These are phyloP conservation scores for Julus scanicus DNA, from an alignment of 2,888 invertebrate genomes.

Conservation along the genomic window DNA sequence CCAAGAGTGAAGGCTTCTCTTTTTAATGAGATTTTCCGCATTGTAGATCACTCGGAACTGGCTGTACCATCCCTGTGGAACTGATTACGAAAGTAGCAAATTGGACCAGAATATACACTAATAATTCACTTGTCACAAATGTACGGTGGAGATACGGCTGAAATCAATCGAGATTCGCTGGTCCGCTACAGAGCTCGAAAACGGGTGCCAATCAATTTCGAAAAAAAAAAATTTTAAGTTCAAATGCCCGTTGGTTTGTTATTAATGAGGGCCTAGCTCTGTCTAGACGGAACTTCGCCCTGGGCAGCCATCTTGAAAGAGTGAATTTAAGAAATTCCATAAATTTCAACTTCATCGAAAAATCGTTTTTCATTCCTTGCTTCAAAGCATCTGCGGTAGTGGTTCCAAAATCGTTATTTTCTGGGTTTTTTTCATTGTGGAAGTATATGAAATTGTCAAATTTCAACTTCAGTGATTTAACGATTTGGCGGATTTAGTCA, in stretches of 20 bases:
- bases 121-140: slow-evolving; percentile 36
- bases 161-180: slow-evolving; percentile 9
- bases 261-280: not conserved
- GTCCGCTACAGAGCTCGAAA: slow-evolving; percentile 17
- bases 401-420: too few species aligned
- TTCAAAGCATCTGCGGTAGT: too few species aligned
- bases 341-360: slow-evolving; percentile 12
- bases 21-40: slow-evolving; percentile 42
- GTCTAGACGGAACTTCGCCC: not conserved
- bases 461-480: too few species aligned
- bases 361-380: not conserved
- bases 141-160: not conserved
- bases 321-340: not conserved
- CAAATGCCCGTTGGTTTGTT: not conserved
- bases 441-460: too few species aligned
- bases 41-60: slow-evolving; percentile 30
- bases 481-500: too few species aligned
- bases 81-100: slow-evolving; percentile 24
- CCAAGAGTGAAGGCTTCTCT: slow-evolving; percentile 30
- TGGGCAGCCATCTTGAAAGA: not conserved
- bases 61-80: slow-evolving; percentile 39
- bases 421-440: too few species aligned
- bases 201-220: slow-evolving; percentile 27
- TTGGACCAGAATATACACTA: slow-evolving; percentile 36
- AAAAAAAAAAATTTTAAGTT: not conserved